These are phyloP conservation scores for Florisuga fusca DNA, from an alignment of 2,797 vertebrate genomes.

Conservation along the genomic window DNA sequence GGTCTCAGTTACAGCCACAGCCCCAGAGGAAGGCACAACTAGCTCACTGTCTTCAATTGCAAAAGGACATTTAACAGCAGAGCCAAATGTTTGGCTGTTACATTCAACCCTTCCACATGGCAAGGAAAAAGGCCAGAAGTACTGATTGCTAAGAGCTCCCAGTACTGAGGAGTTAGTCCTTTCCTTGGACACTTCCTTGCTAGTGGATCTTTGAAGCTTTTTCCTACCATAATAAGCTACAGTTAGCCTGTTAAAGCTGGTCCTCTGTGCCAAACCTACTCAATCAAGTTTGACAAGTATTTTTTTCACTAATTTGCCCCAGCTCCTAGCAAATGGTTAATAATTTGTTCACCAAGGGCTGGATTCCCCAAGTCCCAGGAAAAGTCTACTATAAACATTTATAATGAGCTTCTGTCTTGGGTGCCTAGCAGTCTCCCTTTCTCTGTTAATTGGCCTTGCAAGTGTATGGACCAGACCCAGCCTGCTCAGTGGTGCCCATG, in stretches of 20 bases:
- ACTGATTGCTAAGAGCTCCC: not conserved
- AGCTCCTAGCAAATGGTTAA: not conserved
- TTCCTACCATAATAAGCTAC: not conserved
- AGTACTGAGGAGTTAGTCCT: not conserved
- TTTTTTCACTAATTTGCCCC: not conserved
- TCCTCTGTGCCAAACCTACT: not conserved
- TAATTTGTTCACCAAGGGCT: not conserved
- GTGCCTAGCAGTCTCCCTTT: not conserved
- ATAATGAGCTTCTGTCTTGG: not conserved
- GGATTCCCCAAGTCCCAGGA: not conserved
- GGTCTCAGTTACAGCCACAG: not conserved
- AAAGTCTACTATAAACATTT: not conserved
- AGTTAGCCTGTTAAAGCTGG: not conserved
- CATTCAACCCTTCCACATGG: not conserved
- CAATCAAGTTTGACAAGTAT: not conserved
- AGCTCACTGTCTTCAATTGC: not conserved
- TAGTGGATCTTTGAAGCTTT: not conserved
- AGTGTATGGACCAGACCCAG: not conserved
- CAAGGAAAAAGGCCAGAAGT: not conserved
- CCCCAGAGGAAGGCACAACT: not conserved
- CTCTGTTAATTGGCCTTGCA: not conserved
- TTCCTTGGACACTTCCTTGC: not conserved
- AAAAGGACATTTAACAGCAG: not conserved
- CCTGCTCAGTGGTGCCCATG: not conserved
- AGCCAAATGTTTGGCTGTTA: not conserved